Conservation (phyloP, 2,113 vertebrate species). For the Trochalopteron elliotii region DNA sequence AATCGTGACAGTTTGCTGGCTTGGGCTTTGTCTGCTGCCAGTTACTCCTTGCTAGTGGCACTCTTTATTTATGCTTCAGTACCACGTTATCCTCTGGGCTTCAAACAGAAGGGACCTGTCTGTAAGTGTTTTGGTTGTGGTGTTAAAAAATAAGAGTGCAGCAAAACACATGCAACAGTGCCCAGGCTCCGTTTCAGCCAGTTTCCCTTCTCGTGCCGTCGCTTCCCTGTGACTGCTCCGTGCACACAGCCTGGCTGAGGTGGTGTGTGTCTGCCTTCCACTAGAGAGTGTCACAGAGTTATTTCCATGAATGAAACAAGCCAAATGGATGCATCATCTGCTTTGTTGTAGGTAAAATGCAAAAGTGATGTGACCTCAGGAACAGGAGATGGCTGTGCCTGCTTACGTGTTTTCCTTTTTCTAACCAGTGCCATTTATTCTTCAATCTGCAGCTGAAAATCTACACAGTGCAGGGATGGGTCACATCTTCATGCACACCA, state of each 20-base stretch:
- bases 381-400: background rate
- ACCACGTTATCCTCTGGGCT: conserved; percentile 78
- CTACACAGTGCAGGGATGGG: background rate
- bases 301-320: background rate
- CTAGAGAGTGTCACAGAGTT: conserved; percentile 35
- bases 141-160: conserved; percentile 77
- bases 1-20: conserved; percentile 76
- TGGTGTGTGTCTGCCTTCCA: conserved; percentile 26
- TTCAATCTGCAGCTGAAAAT: background rate
- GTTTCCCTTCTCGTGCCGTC: background rate
- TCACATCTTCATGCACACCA: background rate
- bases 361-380: background rate
- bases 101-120: conserved; percentile 80
- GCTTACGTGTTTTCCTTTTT: background rate
- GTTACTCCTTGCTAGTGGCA: conserved; percentile 82
- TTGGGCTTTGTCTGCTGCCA: conserved; percentile 83
- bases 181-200: conserved; percentile 53
- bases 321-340: background rate
- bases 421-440: background rate
- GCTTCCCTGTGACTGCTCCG: background rate
- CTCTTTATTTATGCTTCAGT: conserved; percentile 83
- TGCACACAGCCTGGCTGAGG: background rate
- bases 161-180: conserved; percentile 74
- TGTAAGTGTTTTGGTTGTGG: conserved; percentile 79
- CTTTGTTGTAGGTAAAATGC: background rate